phyloP scores from a whole-genome alignment of 2,888 invertebrate genomes.

The Patella caerulea region DNA sequence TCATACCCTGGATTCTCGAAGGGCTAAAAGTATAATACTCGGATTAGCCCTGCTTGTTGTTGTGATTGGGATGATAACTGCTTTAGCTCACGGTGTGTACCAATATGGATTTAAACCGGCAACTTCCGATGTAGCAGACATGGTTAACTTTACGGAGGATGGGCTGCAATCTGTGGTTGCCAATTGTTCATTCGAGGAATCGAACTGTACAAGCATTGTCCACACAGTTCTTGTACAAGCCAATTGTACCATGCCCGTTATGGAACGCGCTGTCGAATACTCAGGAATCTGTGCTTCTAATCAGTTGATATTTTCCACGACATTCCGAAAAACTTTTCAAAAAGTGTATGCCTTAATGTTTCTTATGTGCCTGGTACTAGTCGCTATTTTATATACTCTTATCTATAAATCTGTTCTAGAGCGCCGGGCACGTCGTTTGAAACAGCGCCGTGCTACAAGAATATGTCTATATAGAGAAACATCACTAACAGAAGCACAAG shows the following conservation, averaged over 20 bases:
- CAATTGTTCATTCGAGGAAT: not conserved
- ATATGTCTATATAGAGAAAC: conserved; percentile 32
- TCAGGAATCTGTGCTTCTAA: conserved; percentile 46
- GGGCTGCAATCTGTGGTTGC: not conserved
- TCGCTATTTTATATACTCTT: conserved; percentile 63
- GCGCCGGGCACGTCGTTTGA: conserved; percentile 43
- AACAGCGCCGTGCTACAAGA: conserved; percentile 32
- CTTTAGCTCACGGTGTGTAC: conserved; percentile 53
- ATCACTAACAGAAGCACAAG: conserved; percentile 21
- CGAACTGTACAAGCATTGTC: not conserved
- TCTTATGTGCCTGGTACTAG: conserved; percentile 61
- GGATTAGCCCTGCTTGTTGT: conserved; percentile 24
- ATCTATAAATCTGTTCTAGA: conserved; percentile 56
- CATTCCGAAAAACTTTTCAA: conserved; percentile 52
- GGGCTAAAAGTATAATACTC: conserved; percentile 39
- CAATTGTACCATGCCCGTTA: not conserved
- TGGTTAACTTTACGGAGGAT: conserved; percentile 9
- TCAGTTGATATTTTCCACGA: conserved; percentile 45
- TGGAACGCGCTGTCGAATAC: conserved; percentile 17
- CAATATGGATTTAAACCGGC: conserved; percentile 5
- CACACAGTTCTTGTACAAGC: not conserved
- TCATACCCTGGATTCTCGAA: conserved; percentile 51
- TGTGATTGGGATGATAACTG: conserved; percentile 50
- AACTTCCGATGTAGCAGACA: not conserved
- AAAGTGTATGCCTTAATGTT: conserved; percentile 62